phyloP scores from a whole-genome alignment of 2,888 invertebrate genomes.

The Tenodera sinensis region DNA sequence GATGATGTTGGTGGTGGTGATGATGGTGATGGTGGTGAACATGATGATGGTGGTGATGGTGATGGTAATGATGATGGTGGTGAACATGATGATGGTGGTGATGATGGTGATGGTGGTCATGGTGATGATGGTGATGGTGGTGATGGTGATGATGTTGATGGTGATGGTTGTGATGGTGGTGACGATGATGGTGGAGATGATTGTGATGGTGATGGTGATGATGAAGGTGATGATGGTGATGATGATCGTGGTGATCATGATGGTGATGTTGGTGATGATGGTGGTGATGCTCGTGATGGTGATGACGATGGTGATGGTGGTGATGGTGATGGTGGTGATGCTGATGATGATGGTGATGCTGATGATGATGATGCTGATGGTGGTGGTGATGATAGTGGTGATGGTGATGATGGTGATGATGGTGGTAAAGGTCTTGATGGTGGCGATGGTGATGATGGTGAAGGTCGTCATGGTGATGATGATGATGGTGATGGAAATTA shows the following conservation, averaged over 20 bases:
- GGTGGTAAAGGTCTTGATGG: too few relatives aligned
- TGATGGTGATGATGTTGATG: neutral
- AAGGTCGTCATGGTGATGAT: neutral
- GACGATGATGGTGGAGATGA: too few relatives aligned
- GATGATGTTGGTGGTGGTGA: neutral
- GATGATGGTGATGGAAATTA: neutral
- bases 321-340: neutral
- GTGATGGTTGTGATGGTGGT: neutral
- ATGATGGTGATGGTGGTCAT: neutral
- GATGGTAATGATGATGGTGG: too few relatives aligned
- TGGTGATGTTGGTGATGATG: neutral
- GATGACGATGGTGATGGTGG: neutral
- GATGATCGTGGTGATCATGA: too few relatives aligned
- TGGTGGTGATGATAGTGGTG: too few relatives aligned
- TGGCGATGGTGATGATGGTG: neutral
- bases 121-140: neutral
- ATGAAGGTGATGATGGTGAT: too few relatives aligned
- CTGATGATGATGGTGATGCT: too few relatives aligned
- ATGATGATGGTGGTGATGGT: too few relatives aligned
- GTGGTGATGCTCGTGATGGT: neutral
- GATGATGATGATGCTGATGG: too few relatives aligned
- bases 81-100: neutral
- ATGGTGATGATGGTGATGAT: too few relatives aligned
- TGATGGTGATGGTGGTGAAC: neutral
- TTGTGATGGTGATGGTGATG: too few relatives aligned